phyloP scores from a whole-genome alignment of 2,888 invertebrate genomes.

The Leucophenga montana region DNA sequence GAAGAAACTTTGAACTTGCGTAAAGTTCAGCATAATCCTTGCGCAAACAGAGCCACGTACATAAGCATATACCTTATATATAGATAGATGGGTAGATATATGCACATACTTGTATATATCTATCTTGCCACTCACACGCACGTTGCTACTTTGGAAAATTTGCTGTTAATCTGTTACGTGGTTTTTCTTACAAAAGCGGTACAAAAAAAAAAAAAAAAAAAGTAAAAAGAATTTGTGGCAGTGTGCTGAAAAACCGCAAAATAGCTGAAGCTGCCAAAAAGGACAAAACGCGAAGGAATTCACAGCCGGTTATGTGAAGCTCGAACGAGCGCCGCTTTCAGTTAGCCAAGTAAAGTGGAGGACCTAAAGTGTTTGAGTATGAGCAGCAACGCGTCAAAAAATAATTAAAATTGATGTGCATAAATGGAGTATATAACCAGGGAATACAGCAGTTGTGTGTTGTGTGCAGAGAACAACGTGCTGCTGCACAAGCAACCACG shows the following conservation, averaged over 20 bases:
- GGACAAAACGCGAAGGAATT: too few relatives aligned
- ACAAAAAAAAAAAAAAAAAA: too few relatives aligned
- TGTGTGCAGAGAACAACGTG: too few relatives aligned
- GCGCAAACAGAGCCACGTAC: slow-evolving; percentile 1
- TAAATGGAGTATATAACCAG: slow-evolving; percentile 11
- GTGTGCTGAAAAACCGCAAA: slow-evolving; percentile 10
- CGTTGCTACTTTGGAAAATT: slow-evolving; percentile 23
- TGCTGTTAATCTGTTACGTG: slow-evolving; percentile 29
- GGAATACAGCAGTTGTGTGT: background rate
- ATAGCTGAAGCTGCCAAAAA: background rate
- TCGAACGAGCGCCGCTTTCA: too few relatives aligned
- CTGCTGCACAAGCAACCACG: too few relatives aligned
- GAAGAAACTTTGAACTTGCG: too few relatives aligned
- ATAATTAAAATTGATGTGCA: slow-evolving; percentile 62
- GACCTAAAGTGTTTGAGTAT: background rate
- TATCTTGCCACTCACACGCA: background rate
- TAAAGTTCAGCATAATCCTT: background rate
- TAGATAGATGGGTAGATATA: background rate
- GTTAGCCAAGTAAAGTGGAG: too few relatives aligned
- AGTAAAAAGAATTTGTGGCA: background rate
- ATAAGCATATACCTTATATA: background rate
- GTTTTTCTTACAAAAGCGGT: slow-evolving; percentile 6
- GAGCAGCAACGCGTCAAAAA: slow-evolving; percentile 45
- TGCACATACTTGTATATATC: background rate
- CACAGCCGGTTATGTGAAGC: too few relatives aligned